phyloP scores from a whole-genome alignment of 2,113 vertebrate genomes.

The Phalacrocorax pelagicus region DNA sequence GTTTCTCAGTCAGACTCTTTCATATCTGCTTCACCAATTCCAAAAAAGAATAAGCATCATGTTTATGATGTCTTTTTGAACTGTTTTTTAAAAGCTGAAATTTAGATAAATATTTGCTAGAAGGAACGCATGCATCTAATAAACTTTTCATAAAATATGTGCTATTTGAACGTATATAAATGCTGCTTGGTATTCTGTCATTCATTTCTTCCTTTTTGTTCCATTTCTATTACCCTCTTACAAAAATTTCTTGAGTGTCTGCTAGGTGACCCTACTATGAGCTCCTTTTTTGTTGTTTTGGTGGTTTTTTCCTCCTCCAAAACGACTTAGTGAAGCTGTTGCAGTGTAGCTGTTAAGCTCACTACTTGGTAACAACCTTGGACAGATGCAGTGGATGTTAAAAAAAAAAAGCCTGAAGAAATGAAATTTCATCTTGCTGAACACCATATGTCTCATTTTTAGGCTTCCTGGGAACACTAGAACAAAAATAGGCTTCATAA shows the following conservation, averaged over 20 bases:
- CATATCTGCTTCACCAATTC: not conserved
- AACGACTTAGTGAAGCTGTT: not conserved
- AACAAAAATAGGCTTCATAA: conserved; percentile 97
- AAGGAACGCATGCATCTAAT: not conserved
- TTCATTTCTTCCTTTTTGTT: not conserved
- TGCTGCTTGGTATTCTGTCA: not conserved
- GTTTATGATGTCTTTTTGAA: not conserved
- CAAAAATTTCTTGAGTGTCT: not conserved
- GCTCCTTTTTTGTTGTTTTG: not conserved
- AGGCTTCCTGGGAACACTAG: conserved; percentile 96
- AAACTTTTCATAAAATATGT: not conserved
- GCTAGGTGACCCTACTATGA: not conserved
- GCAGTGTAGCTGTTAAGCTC: not conserved
- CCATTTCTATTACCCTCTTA: not conserved
- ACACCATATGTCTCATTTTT: conserved; percentile 60
- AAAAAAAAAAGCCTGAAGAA: not conserved
- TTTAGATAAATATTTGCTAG: not conserved
- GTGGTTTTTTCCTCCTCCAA: not conserved
- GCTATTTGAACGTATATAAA: not conserved
- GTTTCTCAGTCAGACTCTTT: not conserved
- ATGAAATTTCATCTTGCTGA: conserved; percentile 37
- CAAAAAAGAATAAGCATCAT: not conserved
- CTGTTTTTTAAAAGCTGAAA: not conserved
- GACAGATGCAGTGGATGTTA: not conserved
- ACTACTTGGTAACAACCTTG: not conserved